Conservation (phyloP, 2,797 vertebrate species). For the Pagetopsis macropterus region DNA sequence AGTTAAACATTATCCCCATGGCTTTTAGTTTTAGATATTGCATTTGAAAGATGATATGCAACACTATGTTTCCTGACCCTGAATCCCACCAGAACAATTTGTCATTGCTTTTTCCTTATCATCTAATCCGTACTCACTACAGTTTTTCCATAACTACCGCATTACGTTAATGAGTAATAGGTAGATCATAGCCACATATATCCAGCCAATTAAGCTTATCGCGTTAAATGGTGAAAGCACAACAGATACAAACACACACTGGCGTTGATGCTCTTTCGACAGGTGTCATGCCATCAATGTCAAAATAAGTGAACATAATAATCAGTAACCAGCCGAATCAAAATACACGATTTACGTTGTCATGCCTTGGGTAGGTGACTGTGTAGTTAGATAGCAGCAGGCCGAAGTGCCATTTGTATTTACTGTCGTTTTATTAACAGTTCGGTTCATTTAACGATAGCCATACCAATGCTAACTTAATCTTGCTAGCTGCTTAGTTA, state of each 20-base stretch:
- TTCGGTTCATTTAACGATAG: conserved; percentile 21
- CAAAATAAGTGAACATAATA: not conserved
- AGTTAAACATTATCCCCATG: not conserved
- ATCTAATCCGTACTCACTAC: not conserved
- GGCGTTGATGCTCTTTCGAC: conserved; percentile 51
- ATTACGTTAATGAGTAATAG: not conserved
- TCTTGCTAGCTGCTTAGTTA: conserved; percentile 17
- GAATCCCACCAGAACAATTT: not conserved
- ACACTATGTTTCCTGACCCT: conserved; percentile 18
- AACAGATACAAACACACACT: conserved; percentile 7
- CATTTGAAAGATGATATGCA: not conserved
- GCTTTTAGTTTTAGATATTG: not conserved
- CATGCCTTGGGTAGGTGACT: not conserved
- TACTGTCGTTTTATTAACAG: conserved; percentile 15
- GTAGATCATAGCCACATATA: not conserved
- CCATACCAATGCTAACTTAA: conserved; percentile 13
- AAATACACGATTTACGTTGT: not conserved
- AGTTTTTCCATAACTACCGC: not conserved
- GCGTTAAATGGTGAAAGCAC: not conserved
- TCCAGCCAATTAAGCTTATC: not conserved
- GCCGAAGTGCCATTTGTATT: not conserved
- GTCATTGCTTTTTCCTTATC: not conserved
- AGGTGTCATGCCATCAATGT: conserved; percentile 48
- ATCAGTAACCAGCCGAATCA: not conserved
- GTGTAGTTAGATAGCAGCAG: conserved; percentile 2